phyloP scores from a whole-genome alignment of 1,140 invertebrate genomes.

The Drosophila erecta region DNA sequence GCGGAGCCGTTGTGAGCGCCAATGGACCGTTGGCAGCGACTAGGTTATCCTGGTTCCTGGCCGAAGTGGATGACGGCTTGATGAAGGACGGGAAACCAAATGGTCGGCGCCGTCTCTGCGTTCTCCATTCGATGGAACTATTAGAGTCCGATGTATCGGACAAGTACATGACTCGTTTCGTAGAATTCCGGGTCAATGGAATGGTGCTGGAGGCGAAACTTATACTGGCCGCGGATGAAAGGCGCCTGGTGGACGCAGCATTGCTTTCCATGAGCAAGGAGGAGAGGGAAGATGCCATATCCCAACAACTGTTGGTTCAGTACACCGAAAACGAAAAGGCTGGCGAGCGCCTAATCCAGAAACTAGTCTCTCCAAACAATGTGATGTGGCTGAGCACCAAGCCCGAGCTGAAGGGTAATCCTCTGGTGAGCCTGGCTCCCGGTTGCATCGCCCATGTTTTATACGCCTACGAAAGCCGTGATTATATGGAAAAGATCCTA shows the following conservation, averaged over 20 bases:
- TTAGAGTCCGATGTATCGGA: conserved; percentile 62
- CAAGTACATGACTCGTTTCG: conserved; percentile 69
- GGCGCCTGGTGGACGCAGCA: conserved; percentile 60
- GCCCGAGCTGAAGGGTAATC: conserved; percentile 26
- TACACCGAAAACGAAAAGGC: conserved; percentile 43
- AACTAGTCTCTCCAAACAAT: conserved; percentile 43
- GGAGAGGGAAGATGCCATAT: conserved; percentile 19
- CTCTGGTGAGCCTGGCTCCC: conserved; percentile 44
- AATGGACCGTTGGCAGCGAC: conserved; percentile 33
- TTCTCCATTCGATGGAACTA: conserved; percentile 74
- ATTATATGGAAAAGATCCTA: conserved; percentile 68
- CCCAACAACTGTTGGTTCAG: conserved; percentile 54
- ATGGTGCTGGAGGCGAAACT: conserved; percentile 64
- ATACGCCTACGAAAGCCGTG: conserved; percentile 52
- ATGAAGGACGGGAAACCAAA: conserved; percentile 37
- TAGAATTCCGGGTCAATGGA: conserved; percentile 62
- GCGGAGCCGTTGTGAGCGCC: conserved; percentile 19
- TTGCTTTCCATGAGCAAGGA: conserved; percentile 52
- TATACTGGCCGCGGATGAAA: conserved; percentile 71
- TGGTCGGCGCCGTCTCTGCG: conserved; percentile 42
- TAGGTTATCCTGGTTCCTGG: conserved; percentile 76
- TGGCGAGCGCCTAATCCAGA: conserved; percentile 55
- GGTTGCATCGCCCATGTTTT: conserved; percentile 54
- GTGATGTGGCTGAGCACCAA: conserved; percentile 65
- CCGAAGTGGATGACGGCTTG: conserved; percentile 68